Conservation (phyloP, 2,113 vertebrate genomes). For the Mus pahari region DNA sequence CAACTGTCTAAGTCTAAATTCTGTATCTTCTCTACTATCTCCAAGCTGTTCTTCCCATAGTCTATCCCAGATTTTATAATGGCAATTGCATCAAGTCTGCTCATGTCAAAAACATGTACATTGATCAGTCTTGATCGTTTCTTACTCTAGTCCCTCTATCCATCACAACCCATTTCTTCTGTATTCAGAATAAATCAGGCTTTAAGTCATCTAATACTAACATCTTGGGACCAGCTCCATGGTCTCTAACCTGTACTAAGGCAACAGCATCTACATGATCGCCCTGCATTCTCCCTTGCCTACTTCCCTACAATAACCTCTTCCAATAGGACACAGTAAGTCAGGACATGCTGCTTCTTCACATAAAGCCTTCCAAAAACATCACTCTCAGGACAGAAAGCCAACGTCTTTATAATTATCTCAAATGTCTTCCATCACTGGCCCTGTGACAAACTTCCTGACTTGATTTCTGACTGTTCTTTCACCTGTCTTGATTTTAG, state of each 20-base stretch:
- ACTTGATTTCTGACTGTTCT: not conserved
- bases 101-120: not conserved
- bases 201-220: not conserved
- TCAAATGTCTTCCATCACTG: not conserved
- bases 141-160: not conserved
- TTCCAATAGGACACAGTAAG: not conserved
- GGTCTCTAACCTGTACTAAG: not conserved
- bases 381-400: not conserved
- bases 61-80: not conserved
- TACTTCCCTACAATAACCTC: not conserved
- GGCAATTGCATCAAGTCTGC: not conserved
- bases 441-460: not conserved
- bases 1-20: not conserved
- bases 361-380: not conserved
- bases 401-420: not conserved
- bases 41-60: not conserved
- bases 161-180: not conserved
- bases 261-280: not conserved
- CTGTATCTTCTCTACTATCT: not conserved
- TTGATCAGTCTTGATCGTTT: not conserved
- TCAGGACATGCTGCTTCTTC: not conserved
- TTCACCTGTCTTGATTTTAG: not conserved
- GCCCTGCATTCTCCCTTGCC: not conserved
- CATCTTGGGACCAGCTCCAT: not conserved
- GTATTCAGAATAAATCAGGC: conserved; percentile 18